These are phyloP conservation scores for Acyrthosiphon pisum DNA, from an alignment of 1,140 invertebrate genomes.

Conservation along the genomic window DNA sequence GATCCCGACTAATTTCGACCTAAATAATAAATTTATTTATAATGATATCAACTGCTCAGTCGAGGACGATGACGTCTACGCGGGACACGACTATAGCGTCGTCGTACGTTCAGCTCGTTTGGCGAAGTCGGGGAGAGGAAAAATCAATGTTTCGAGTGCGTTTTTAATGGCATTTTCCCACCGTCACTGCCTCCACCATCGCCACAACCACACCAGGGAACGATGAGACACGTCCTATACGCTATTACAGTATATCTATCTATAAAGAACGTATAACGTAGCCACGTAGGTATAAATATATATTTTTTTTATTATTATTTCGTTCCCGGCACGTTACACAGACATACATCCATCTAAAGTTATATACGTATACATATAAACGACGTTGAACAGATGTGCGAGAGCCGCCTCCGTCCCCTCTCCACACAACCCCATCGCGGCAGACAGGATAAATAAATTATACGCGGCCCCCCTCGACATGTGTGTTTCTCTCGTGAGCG, in stretches of 20 bases:
- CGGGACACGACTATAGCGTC: not conserved
- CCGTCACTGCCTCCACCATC: not conserved
- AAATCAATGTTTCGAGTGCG: constrained; percentile 47
- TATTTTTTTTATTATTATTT: not conserved
- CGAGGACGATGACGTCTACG: not conserved
- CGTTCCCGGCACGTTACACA: not conserved
- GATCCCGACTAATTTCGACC: not conserved
- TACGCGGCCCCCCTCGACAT: constrained; percentile 21
- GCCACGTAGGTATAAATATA: not conserved
- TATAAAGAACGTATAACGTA: not conserved
- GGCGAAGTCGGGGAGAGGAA: not conserved
- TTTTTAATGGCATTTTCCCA: constrained; percentile 53
- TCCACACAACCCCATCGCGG: not conserved
- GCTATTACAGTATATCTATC: not conserved
- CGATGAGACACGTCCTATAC: not conserved
- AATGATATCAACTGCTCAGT: not conserved
- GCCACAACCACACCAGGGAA: not conserved
- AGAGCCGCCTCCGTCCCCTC: constrained; percentile 33
- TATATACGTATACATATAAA: not conserved
- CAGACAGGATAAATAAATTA: constrained; percentile 55
- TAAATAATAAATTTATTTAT: constrained; percentile 29
- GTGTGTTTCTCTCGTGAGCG: constrained; percentile 22
- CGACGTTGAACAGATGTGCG: constrained; percentile 23
- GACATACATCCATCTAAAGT: not conserved
- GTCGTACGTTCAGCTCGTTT: not conserved